Evolutionary conservation across 2,113 vertebrate species (phyloP).

Genomic region (Nerophis lumbriciformis): DNA sequence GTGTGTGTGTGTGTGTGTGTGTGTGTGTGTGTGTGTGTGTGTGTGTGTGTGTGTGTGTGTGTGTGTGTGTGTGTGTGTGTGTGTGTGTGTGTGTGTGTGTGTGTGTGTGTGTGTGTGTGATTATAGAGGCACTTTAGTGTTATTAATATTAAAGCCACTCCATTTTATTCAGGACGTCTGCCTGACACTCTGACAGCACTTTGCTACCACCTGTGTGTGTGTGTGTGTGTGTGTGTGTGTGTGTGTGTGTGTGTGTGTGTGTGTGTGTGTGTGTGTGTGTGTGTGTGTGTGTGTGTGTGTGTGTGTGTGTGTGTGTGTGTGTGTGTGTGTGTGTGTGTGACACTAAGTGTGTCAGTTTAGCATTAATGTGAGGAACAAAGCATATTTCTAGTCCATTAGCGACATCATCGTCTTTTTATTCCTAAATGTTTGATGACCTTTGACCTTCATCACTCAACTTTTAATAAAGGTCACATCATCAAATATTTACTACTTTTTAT

Average conservation of each 20-base stretch:
- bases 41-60: not conserved
- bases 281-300: conserved; percentile 28
- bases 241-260: conserved; percentile 24
- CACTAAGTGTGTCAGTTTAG: conserved; percentile 24
- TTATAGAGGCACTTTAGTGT: conserved; percentile 46
- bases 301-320: no score
- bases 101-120: not conserved
- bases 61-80: not conserved
- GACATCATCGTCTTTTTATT: no score
- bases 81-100: not conserved
- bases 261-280: conserved; percentile 37
- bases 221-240: conserved; percentile 40
- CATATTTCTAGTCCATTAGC: conserved; percentile 57
- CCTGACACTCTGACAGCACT: conserved; percentile 71
- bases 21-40: conserved; percentile 7
- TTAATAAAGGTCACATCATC: no score
- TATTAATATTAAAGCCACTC: conserved; percentile 79
- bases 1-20: not conserved
- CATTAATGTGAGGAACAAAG: conserved; percentile 46
- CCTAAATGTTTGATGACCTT: no score
- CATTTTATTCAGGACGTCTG: conserved; percentile 78
- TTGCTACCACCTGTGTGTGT: conserved; percentile 42
- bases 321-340: conserved; percentile 3
- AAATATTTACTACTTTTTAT: no score
- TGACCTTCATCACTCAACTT: no score